Percentiles rank a stretch among this genome's conserved stretches.
Conservation (phyloP, 2,888 invertebrate species). For the Yponomeuta cagnagella region DNA sequence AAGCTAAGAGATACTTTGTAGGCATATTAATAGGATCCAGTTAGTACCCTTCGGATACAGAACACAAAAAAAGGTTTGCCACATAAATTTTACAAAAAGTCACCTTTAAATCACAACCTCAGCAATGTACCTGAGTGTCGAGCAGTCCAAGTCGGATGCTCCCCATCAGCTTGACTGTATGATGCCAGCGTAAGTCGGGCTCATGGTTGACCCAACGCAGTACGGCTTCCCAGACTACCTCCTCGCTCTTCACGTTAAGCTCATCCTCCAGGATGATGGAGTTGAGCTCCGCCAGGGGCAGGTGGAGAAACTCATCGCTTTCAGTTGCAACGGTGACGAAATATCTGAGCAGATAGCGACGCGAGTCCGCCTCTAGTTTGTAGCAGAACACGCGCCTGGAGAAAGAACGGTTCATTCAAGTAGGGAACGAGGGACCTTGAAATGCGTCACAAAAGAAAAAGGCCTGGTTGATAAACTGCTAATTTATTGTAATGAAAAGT, state of each 20-base stretch:
- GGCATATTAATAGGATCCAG: too few species aligned
- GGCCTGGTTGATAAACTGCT: too few species aligned
- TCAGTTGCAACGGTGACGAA: constrained; percentile 83
- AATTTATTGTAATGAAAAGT: too few species aligned
- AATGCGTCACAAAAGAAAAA: too few species aligned
- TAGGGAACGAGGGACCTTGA: too few species aligned
- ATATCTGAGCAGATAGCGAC: constrained; percentile 83
- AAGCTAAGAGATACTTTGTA: too few species aligned
- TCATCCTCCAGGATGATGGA: constrained; percentile 88
- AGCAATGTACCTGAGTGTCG: constrained; percentile 78
- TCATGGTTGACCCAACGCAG: constrained; percentile 91
- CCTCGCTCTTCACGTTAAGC: constrained; percentile 91
- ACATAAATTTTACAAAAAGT: too few species aligned
- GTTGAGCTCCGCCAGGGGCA: constrained; percentile 83
- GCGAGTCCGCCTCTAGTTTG: constrained; percentile 80
- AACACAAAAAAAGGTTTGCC: too few species aligned
- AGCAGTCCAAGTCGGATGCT: constrained; percentile 88
- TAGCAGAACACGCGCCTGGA: constrained; percentile 81
- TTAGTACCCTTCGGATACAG: too few species aligned
- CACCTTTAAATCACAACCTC: too few species aligned
- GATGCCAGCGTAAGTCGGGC: constrained; percentile 80
- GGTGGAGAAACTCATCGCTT: constrained; percentile 84
- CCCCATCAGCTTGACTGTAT: constrained; percentile 86
- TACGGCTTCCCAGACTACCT: constrained; percentile 90
- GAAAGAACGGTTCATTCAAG: too few species aligned